A percentile compares a stretch with the other conserved stretches of the same genome.
These are phyloP conservation scores for Calypte anna DNA, from an alignment of 2,113 vertebrate genomes.

Conservation along the genomic window DNA sequence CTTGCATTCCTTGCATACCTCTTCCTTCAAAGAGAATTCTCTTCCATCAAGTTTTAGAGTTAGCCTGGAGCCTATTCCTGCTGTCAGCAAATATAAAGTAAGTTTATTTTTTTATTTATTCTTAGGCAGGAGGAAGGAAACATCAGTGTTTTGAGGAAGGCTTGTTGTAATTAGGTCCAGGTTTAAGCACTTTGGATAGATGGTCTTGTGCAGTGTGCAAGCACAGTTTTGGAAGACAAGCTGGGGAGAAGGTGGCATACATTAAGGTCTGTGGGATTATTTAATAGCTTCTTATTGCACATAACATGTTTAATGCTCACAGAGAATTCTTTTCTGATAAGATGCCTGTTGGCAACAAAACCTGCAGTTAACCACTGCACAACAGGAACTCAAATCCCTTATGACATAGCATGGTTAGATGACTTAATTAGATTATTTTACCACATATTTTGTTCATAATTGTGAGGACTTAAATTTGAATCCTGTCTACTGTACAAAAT, in stretches of 20 bases:
- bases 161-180: not conserved
- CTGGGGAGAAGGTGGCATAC: not conserved
- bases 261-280: not conserved
- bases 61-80: not conserved
- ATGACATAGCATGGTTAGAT: not conserved
- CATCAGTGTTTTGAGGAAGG: not conserved
- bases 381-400: not conserved
- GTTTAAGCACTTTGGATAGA: not conserved
- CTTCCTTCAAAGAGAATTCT: not conserved
- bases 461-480: not conserved
- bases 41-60: not conserved
- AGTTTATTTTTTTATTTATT: not conserved
- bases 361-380: not conserved
- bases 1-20: not conserved
- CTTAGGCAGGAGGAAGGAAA: not conserved
- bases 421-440: not conserved
- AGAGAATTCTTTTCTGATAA: not conserved
- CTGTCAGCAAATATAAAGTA: not conserved
- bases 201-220: not conserved
- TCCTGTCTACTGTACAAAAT: not conserved
- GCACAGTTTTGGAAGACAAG: not conserved
- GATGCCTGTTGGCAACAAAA: not conserved
- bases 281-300: not conserved
- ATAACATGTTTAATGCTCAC: not conserved
- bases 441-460: not conserved